phyloP scores from a whole-genome alignment of 2,797 vertebrate species.

The Bovichtus diacanthus region DNA sequence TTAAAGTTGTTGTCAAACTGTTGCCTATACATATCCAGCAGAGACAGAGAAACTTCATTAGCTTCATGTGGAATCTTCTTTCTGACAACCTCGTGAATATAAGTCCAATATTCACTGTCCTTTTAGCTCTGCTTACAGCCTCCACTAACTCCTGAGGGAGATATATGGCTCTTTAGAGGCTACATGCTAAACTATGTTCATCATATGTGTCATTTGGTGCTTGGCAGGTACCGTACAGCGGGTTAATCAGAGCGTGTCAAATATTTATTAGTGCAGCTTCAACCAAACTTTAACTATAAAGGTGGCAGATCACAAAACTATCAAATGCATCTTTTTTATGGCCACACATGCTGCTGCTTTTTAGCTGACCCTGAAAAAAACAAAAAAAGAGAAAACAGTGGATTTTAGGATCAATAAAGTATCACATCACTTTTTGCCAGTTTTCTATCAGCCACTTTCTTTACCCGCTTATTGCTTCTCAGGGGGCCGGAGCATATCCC shows the following conservation, averaged over 20 bases:
- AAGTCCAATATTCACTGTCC: not conserved
- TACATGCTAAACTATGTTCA: not conserved
- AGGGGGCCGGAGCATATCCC: conserved; percentile 19
- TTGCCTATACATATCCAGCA: not conserved
- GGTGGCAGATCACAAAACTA: not conserved
- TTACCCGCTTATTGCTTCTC: conserved; percentile 19
- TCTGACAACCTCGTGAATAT: not conserved
- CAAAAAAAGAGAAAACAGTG: not conserved
- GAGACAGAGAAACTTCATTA: conserved; percentile 3
- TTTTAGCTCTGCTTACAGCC: not conserved
- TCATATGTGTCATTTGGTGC: not conserved
- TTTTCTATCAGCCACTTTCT: conserved; percentile 10
- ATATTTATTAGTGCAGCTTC: not conserved
- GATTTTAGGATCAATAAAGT: conserved; percentile 8
- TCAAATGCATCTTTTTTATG: not conserved
- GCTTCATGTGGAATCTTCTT: not conserved
- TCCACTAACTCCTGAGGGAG: not conserved
- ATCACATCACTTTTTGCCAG: not conserved
- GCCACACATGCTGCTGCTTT: not conserved
- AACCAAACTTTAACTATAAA: not conserved
- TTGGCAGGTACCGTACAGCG: not conserved
- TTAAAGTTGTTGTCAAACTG: not conserved
- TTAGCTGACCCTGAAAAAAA: not conserved
- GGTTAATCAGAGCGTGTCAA: not conserved
- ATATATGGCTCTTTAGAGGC: not conserved